phyloP scores from a whole-genome alignment of 1,140 invertebrate species.

The Aphis gossypii region DNA sequence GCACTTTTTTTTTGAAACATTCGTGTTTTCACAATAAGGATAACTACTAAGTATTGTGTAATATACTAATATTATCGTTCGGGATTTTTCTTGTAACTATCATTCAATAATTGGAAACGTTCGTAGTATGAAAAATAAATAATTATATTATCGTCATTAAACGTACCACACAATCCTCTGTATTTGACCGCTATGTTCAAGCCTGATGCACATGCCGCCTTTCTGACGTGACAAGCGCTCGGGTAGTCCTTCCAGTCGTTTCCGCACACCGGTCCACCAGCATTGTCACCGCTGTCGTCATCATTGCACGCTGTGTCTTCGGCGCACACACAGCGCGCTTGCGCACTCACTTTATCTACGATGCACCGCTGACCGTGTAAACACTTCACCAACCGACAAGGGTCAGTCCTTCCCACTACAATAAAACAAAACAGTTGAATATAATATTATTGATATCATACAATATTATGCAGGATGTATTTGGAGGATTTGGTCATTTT shows the following conservation, averaged over 20 bases:
- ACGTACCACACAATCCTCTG: conserved; percentile 84
- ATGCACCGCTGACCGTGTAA: background rate
- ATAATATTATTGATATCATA: background rate
- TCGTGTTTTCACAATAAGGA: too few relatives aligned
- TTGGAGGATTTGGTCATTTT: background rate
- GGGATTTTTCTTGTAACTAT: too few relatives aligned
- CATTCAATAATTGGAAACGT: too few relatives aligned
- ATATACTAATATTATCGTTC: too few relatives aligned
- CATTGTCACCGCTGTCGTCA: conserved; percentile 51
- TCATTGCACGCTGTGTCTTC: conserved; percentile 59
- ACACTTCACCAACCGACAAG: background rate
- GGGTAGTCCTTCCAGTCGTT: conserved; percentile 77
- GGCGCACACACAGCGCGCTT: conserved; percentile 59
- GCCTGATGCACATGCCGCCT: conserved; percentile 76
- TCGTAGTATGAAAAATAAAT: background rate
- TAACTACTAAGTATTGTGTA: too few relatives aligned
- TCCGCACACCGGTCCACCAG: conserved; percentile 73
- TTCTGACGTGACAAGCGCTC: conserved; percentile 82
- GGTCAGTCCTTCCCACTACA: conserved; percentile 23
- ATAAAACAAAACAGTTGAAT: background rate
- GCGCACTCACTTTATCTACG: background rate
- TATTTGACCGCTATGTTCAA: conserved; percentile 85
- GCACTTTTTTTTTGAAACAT: too few relatives aligned
- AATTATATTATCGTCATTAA: background rate
- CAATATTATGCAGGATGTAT: background rate